These are phyloP conservation scores for Apomyelois bistriatella DNA, from an alignment of 2,888 invertebrate genomes.

Conservation along the genomic window DNA sequence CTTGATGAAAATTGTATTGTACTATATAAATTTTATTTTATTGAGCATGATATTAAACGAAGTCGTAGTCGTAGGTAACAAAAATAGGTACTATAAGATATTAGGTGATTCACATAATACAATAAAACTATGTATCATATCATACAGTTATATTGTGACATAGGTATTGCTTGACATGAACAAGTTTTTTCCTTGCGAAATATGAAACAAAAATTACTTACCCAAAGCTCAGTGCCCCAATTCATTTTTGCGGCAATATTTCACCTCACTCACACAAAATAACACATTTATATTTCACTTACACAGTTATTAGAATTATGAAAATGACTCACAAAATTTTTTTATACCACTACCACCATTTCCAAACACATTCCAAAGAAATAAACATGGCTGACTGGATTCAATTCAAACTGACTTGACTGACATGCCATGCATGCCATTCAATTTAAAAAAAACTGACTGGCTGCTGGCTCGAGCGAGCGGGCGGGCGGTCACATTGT, in stretches of 20 bases:
- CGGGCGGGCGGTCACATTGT: no score
- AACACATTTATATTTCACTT: conserved; percentile 73
- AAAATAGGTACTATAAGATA: no score
- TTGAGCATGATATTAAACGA: no score
- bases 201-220: conserved; percentile 46
- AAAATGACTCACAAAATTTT: conserved; percentile 53
- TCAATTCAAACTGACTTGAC: conserved; percentile 30
- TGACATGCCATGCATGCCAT: conserved; percentile 29
- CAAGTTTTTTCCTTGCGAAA: neutral
- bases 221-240: conserved; percentile 85
- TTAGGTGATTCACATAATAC: no score
- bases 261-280: conserved; percentile 67
- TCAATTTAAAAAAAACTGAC: conserved; percentile 34
- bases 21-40: no score
- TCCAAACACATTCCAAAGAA: conserved; percentile 66
- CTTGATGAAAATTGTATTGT: no score
- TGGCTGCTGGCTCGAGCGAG: no score
- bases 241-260: conserved; percentile 77
- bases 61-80: no score
- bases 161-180: neutral
- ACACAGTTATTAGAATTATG: conserved; percentile 45
- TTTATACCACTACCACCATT: conserved; percentile 72
- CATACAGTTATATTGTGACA: no score
- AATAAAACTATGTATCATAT: no score
- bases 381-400: conserved; percentile 78